Evolutionary conservation across 2,797 vertebrate genomes (phyloP), one percentile per base, ranked within the genome.

Genomic region (Moxostoma hubbsi): DNA sequence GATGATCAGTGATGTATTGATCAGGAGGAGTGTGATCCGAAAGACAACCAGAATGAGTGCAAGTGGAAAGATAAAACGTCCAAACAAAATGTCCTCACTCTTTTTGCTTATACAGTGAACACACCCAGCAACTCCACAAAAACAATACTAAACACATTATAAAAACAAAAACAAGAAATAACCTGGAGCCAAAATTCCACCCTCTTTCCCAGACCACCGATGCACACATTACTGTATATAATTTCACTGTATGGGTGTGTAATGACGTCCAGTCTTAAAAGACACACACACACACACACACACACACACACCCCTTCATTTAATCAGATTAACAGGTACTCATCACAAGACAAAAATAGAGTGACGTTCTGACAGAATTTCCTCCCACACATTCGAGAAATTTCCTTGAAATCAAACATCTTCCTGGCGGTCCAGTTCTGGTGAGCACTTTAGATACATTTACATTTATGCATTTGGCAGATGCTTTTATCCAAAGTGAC

Each of bases 141-240:
- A 24, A 24, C 24, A 24, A 24, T 2, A 24, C 24, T 24, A 24
- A 24, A 24, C 24, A 62, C 59, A 43, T 9, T 10, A 58, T 7
- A 58, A 58, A 10, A 58, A 16, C 58, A 84, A 69, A 82, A 73
- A 81, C 59, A 75, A 81, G 71, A 77, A 69, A 66, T 67, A 62
- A 74, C 61, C 24, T 36, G n/a, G 68, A 59, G 49, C 45, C 59
- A 47, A 50, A 47, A 2, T 9, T 18, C 69, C 85, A 85, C 79
- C 77, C 77, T 82, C 79, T 53, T 58, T 12, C 4, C 6, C 43
- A 66, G 58, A 62, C 51, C 12, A 68, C 71, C 43, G 6, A 8
- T 7, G 68, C 45, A 73, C 51, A 59, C 53, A 80, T 18, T 9
- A 10, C 9, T 61, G 58, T 24, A 12, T 53, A 53, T 53, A 11